Percentiles rank a stretch among this genome's conserved stretches.
phyloP scores from a whole-genome alignment of 2,888 invertebrate species.

The Zygothrica quintamaculata region DNA sequence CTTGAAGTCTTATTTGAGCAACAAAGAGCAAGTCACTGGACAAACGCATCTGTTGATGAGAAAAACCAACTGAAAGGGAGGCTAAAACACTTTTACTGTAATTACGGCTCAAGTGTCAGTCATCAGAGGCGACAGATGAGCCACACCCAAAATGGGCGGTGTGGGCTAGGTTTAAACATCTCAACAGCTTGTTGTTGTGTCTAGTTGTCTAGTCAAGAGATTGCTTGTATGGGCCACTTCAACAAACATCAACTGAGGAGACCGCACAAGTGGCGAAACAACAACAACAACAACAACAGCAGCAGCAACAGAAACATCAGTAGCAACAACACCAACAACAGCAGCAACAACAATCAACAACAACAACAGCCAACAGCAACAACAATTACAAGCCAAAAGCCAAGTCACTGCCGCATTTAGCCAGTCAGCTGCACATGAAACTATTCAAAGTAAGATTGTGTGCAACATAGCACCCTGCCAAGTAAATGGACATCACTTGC shows the following conservation, averaged over 20 bases:
- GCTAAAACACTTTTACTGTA: conserved; percentile 44
- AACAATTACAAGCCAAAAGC: conserved; percentile 25
- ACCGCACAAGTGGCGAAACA: conserved; percentile 70
- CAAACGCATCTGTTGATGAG: conserved; percentile 1
- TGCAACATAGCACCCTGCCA: conserved; percentile 1
- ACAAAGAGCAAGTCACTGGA: conserved; percentile 4
- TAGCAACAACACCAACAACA: conserved; percentile 6
- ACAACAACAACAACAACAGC: conserved; percentile 20
- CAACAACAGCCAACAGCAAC: conserved; percentile 14
- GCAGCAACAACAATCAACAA: conserved; percentile 19
- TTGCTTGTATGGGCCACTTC: conserved; percentile 24
- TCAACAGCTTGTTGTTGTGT: conserved; percentile 45
- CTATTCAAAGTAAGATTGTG: conserved; percentile 27
- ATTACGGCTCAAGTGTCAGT: conserved; percentile 55
- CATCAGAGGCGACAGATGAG: conserved; percentile 20
- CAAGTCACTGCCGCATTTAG: conserved; percentile 48
- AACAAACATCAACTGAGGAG: conserved; percentile 51
- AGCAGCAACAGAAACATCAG: conserved; percentile 12
- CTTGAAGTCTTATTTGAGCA: neutral
- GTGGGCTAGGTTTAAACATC: conserved; percentile 21
- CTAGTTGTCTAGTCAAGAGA: conserved; percentile 29
- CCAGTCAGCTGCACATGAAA: conserved; percentile 39
- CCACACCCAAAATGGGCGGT: conserved; percentile 34
- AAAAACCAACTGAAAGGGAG: conserved; percentile 1
- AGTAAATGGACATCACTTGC: conserved; percentile 38